Evolutionary conservation across 2,888 invertebrate genomes (phyloP).

Genomic region (Poecilobothrus nobilitatus): DNA sequence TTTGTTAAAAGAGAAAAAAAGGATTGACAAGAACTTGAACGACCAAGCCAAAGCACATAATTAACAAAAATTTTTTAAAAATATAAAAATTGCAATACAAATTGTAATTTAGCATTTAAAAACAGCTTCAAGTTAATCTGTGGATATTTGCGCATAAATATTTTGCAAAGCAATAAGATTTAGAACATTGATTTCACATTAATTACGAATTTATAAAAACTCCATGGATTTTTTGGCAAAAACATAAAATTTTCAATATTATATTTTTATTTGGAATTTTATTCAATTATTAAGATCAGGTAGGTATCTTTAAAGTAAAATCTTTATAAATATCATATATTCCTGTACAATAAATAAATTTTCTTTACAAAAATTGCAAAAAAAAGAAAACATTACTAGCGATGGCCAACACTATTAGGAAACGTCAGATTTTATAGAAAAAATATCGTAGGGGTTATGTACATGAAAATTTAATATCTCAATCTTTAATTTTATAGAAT

Average conservation of each 20-base stretch:
- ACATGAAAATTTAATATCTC: background rate
- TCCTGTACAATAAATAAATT: no score
- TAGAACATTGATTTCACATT: background rate
- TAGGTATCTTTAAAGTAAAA: background rate
- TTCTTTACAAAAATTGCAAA: background rate
- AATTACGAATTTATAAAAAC: background rate
- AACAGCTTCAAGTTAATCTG: background rate
- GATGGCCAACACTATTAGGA: conserved; percentile 1
- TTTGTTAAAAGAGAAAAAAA: background rate
- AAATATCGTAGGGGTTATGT: background rate
- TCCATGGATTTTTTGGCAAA: background rate
- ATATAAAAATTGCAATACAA: background rate
- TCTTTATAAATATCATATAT: background rate
- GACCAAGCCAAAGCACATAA: conserved; percentile 2
- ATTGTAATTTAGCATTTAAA: background rate
- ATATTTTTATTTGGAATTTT: background rate
- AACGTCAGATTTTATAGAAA: background rate
- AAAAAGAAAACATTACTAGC: background rate
- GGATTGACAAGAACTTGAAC: conserved; percentile 26
- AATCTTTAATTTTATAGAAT: background rate
- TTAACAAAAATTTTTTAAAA: background rate
- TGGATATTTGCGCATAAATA: background rate
- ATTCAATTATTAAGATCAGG: background rate
- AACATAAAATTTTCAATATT: background rate
- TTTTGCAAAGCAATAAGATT: background rate